phyloP scores from a whole-genome alignment of 2,797 vertebrate genomes.

The Gymnodraco acuticeps region DNA sequence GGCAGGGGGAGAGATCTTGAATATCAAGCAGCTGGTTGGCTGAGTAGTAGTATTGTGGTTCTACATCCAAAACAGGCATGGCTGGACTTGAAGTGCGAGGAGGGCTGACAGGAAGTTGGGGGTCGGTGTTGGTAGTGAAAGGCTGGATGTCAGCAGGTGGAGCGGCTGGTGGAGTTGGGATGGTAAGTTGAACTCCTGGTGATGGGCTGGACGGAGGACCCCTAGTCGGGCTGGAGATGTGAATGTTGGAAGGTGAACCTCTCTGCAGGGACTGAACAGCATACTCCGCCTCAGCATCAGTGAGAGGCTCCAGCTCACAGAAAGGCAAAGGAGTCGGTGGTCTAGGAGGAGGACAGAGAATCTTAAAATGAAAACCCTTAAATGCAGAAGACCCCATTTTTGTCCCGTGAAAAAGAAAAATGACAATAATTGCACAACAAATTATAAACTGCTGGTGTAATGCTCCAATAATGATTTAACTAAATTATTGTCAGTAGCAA shows the following conservation, averaged over 20 bases:
- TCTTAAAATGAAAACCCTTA: background rate
- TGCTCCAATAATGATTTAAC: too few relatives aligned
- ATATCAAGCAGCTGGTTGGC: slow-evolving; percentile 14
- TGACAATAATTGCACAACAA: background rate
- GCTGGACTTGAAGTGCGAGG: slow-evolving; percentile 24
- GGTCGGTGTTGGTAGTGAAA: background rate
- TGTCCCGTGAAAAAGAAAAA: background rate
- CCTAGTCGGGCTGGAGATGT: slow-evolving; percentile 12
- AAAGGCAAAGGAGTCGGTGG: slow-evolving; percentile 32
- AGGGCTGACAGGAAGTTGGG: slow-evolving; percentile 15
- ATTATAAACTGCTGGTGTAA: background rate
- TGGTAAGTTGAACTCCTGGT: slow-evolving; percentile 12
- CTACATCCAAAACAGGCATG: slow-evolving; percentile 49
- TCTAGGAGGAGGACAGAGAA: slow-evolving; percentile 32
- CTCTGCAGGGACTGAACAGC: slow-evolving; percentile 62
- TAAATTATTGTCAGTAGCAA: too few relatives aligned
- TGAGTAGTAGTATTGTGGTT: slow-evolving; percentile 28
- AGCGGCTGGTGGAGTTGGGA: slow-evolving; percentile 20
- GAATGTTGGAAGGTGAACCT: slow-evolving; percentile 22
- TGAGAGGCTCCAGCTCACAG: slow-evolving; percentile 70
- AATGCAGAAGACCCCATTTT: background rate
- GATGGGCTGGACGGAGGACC: slow-evolving; percentile 21
- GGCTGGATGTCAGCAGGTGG: slow-evolving; percentile 20
- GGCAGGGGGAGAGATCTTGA: slow-evolving; percentile 8
- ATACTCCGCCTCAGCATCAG: slow-evolving; percentile 65